Percentiles rank a stretch among this genome's conserved stretches.
phyloP scores from a whole-genome alignment of 2,888 invertebrate genomes.

The Conomelus anceps region DNA sequence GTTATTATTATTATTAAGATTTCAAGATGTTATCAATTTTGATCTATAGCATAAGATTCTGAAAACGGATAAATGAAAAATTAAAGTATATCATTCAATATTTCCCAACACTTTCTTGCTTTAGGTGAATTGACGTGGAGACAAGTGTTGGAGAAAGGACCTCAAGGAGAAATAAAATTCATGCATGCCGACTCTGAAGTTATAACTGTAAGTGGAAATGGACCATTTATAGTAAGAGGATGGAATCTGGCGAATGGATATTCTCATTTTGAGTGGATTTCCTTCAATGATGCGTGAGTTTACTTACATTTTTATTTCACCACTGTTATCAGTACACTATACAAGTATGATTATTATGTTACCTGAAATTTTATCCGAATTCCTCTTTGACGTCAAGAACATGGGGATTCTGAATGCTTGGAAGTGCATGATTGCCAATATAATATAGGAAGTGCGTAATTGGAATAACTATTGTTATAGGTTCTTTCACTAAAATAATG shows the following conservation, averaged over 20 bases:
- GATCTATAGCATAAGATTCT: too few species aligned
- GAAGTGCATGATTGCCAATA: too few species aligned
- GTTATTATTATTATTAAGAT: too few species aligned
- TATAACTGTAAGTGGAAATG: slow-evolving; percentile 66
- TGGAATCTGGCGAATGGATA: slow-evolving; percentile 72
- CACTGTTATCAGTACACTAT: too few species aligned
- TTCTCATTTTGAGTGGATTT: slow-evolving; percentile 67
- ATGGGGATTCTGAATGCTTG: too few species aligned
- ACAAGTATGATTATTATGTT: too few species aligned
- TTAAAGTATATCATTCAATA: background rate
- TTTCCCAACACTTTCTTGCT: slow-evolving; percentile 29
- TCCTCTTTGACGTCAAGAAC: too few species aligned
- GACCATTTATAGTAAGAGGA: slow-evolving; percentile 64
- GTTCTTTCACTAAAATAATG: too few species aligned
- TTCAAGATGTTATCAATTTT: too few species aligned
- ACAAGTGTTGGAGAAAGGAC: slow-evolving; percentile 63
- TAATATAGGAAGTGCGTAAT: too few species aligned
- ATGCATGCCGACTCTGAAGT: slow-evolving; percentile 58
- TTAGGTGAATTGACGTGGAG: slow-evolving; percentile 74
- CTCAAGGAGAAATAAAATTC: slow-evolving; percentile 58
- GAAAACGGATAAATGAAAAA: slow-evolving; percentile 32
- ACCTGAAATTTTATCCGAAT: background rate
- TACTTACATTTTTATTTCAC: too few species aligned
- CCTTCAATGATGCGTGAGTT: background rate
- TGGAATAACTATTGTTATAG: too few species aligned